A percentile compares a stretch with the other conserved stretches of the same genome.
Evolutionary conservation across 2,113 vertebrate genomes (phyloP).

Genomic region (Hippocampus abdominalis): DNA sequence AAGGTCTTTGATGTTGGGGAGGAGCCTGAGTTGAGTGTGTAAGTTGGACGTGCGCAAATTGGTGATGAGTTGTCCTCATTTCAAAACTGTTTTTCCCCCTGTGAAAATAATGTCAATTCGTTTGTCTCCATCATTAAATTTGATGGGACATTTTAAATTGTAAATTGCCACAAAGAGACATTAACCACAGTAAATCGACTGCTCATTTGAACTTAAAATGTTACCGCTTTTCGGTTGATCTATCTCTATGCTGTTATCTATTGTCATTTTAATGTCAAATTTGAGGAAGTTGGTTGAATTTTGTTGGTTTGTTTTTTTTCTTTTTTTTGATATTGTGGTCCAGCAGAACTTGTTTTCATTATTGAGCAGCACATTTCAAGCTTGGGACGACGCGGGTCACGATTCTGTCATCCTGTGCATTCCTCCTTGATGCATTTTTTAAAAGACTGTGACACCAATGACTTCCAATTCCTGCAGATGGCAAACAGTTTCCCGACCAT

Average conservation of each 20-base stretch:
- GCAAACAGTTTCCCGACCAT: conserved; percentile 42
- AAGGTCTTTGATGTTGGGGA: background rate
- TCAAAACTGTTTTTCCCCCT: background rate
- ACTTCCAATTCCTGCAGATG: conserved; percentile 54
- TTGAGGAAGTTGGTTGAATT: background rate
- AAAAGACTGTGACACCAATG: conserved; percentile 66
- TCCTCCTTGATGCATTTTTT: conserved; percentile 73
- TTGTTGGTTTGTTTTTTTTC: background rate
- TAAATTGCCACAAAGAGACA: background rate
- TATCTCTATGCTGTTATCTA: background rate
- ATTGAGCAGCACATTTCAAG: conserved; percentile 43
- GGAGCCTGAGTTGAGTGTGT: background rate
- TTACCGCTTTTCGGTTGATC: background rate
- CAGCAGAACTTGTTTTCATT: conserved; percentile 30
- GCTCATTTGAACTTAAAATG: background rate
- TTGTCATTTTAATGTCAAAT: conserved; percentile 11
- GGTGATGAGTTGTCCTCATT: background rate
- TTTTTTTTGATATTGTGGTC: conserved; percentile 29
- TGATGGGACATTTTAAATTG: background rate
- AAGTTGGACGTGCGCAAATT: background rate
- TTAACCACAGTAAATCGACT: background rate
- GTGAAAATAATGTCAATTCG: background rate
- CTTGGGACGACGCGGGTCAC: conserved; percentile 57
- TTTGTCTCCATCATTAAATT: too few relatives aligned
- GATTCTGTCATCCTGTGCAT: conserved; percentile 54